phyloP scores from a whole-genome alignment of 53 echinoderm and acorn worm genomes.

The Temnopleurus reevesii region DNA sequence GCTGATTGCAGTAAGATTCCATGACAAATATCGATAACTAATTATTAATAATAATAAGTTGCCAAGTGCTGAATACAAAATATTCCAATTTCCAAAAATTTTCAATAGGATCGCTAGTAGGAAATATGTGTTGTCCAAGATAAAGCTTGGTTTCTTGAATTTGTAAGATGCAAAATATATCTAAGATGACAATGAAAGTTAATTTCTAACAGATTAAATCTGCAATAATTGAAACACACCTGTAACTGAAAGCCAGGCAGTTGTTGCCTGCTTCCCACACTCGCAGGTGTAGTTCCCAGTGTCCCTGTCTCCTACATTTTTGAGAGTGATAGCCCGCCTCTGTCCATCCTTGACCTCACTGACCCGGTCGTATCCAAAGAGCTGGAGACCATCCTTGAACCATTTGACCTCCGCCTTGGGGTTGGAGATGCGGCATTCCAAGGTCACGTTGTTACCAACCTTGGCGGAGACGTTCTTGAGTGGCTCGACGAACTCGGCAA shows the following conservation, averaged over 20 bases:
- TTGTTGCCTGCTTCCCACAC: constrained; percentile 73
- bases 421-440: constrained; percentile 95
- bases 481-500: constrained; percentile 88
- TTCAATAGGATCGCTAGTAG: no score
- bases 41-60: no score
- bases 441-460: constrained; percentile 82
- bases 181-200: no score
- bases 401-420: constrained; percentile 93
- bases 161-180: no score
- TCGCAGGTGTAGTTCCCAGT: constrained; percentile 79
- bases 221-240: constrained; percentile 58
- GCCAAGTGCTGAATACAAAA: no score
- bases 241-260: constrained; percentile 78
- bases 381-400: constrained; percentile 82
- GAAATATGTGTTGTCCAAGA: no score
- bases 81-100: no score
- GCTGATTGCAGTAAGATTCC: no score
- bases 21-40: no score
- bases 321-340: constrained; percentile 77
- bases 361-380: constrained; percentile 84
- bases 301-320: constrained; percentile 79
- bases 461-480: constrained; percentile 88
- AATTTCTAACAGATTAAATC: no score
- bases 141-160: no score
- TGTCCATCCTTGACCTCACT: constrained; percentile 85